Evolutionary conservation across 2,888 invertebrate species (phyloP).

Genomic region (Eupeodes latifasciatus): DNA sequence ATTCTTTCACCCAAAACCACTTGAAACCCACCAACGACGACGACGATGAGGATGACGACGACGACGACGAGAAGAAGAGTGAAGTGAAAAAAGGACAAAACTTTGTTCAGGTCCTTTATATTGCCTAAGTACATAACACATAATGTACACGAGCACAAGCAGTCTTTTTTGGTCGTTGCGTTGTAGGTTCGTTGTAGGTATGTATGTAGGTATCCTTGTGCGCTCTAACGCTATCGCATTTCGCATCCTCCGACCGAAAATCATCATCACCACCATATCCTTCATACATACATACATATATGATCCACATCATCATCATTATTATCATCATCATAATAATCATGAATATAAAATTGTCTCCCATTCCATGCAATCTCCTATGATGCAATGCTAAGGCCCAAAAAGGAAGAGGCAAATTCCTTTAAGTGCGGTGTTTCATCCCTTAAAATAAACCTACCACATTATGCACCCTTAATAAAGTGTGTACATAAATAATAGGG

Average conservation of each 20-base stretch:
- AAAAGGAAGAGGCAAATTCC: constrained; percentile 56
- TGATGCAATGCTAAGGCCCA: constrained; percentile 9
- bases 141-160: constrained; percentile 70
- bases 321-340: constrained; percentile 49
- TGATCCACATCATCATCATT: constrained; percentile 30
- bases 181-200: constrained; percentile 10
- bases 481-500: constrained; percentile 82
- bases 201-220: constrained; percentile 20
- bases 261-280: constrained; percentile 46
- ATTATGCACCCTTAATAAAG: constrained; percentile 77
- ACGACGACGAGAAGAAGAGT: constrained; percentile 55
- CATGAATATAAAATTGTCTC: constrained; percentile 74
- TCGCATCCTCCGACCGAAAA: constrained; percentile 36
- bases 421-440: constrained; percentile 69
- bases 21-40: constrained; percentile 17
- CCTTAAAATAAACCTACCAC: constrained; percentile 76
- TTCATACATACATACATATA: constrained; percentile 11
- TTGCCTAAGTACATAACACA: constrained; percentile 75
- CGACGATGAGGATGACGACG: too few relatives aligned
- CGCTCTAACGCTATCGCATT: constrained; percentile 48
- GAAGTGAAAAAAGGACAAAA: constrained; percentile 74
- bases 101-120: constrained; percentile 69
- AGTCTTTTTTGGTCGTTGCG: constrained; percentile 65
- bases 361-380: constrained; percentile 6
- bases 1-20: constrained; percentile 48